A percentile compares a stretch with the other conserved stretches of the same genome.
These are phyloP conservation scores for Bombus affinis DNA, from an alignment of 1,140 invertebrate species.

Conservation along the genomic window DNA sequence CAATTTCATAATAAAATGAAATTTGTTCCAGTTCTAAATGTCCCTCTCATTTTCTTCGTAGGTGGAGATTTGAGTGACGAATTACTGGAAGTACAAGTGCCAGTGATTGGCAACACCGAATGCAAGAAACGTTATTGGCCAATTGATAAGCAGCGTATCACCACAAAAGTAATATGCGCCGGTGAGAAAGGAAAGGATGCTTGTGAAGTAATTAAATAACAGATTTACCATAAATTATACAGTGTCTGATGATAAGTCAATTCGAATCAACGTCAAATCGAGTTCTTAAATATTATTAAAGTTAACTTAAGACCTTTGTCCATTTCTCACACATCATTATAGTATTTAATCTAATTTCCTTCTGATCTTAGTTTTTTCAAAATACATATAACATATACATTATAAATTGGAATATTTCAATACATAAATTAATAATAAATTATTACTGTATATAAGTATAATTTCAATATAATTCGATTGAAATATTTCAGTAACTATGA, in stretches of 20 bases:
- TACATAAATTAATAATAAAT: too few relatives aligned
- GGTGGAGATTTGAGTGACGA: slow-evolving; percentile 85
- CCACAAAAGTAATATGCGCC: too few relatives aligned
- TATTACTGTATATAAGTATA: neutral
- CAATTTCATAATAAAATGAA: neutral
- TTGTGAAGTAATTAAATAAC: slow-evolving; percentile 85
- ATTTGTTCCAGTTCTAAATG: neutral
- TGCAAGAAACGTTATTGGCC: slow-evolving; percentile 80
- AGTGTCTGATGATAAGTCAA: too few relatives aligned
- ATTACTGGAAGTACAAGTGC: slow-evolving; percentile 88
- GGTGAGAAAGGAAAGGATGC: slow-evolving; percentile 85
- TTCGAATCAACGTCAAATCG: too few relatives aligned
- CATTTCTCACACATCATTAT: too few relatives aligned
- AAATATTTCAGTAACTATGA: neutral
- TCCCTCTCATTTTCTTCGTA: slow-evolving; percentile 69
- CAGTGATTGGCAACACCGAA: slow-evolving; percentile 82
- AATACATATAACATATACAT: too few relatives aligned
- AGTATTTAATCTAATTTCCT: accelerated
- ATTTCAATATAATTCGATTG: neutral
- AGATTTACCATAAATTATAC: neutral
- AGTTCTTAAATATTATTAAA: too few relatives aligned
- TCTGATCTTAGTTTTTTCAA: too few relatives aligned
- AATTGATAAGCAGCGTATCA: too few relatives aligned
- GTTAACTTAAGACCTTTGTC: too few relatives aligned
- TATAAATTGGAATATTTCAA: too few relatives aligned